These are phyloP conservation scores for Raja brachyura DNA, from an alignment of 2,113 vertebrate species.

Conservation along the genomic window DNA sequence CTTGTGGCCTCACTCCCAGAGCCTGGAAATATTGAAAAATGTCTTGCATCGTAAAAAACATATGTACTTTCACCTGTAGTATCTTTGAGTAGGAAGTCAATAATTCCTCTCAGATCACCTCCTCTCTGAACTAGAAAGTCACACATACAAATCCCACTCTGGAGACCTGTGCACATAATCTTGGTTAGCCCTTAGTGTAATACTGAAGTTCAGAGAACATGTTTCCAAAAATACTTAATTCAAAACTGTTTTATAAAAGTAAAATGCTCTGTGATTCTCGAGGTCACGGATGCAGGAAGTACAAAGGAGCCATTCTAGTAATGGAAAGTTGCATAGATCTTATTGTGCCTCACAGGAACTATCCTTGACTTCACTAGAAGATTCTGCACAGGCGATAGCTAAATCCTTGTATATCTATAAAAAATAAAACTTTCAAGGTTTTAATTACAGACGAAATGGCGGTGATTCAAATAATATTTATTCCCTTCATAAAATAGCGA, in stretches of 20 bases:
- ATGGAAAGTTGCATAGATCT: background rate
- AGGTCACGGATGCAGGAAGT: background rate
- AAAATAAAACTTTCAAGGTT: background rate
- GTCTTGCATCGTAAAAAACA: background rate
- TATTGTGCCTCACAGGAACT: background rate
- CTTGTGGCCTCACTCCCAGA: background rate
- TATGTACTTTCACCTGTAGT: background rate
- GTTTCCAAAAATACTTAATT: background rate
- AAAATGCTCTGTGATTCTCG: background rate
- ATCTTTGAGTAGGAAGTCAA: background rate
- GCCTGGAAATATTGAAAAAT: background rate
- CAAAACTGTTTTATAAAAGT: background rate
- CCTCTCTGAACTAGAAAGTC: background rate
- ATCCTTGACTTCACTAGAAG: constrained; percentile 11
- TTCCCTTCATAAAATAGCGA: too few species aligned
- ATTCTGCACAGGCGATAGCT: background rate
- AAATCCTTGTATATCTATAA: background rate
- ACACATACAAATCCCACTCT: background rate
- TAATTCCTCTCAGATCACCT: background rate
- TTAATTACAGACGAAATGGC: background rate
- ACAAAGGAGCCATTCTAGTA: background rate
- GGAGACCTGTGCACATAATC: background rate
- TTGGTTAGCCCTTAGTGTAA: background rate
- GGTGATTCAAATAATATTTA: background rate
- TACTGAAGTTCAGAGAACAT: background rate